Base-by-base conservation (phyloP, 1,140 invertebrate genomes). In the Seison nebaliae region DNA sequence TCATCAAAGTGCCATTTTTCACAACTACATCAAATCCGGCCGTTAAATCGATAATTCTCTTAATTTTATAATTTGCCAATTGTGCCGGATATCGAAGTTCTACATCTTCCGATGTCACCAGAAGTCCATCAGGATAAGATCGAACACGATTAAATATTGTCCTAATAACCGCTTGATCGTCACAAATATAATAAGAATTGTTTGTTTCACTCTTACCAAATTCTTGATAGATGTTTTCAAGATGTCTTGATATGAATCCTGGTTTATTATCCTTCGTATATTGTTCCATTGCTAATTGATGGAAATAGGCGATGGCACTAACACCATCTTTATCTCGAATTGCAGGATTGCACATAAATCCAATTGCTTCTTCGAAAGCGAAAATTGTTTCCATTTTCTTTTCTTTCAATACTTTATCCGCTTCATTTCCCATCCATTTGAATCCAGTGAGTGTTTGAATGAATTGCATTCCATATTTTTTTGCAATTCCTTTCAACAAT, bases 381-480 rank as follows among this genome's bases (percentile, higher is more conserved):
- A 94, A 84, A 26, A 96, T 52, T 1, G 93, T 74, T 1, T 57
- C 57, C n/a, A n/a, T n/a, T 49, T 79, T 74, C 3, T 66, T 30
- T 20, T 17, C 53, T 28, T 57, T 59, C 24, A 70, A 55, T 17
- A 86, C 52, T n/a, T 84, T 67, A 21, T 71, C 54, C 0, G 73
- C 65, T 57, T 67, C 69, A 53, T 93, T 96, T 51, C 78, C 86
- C 76, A 98, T 94, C 84, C 86, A 98, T 51, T 98, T 98, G 52
- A 98, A 98, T 1, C 91, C 69, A n/a, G 91, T 98, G 30, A 96
- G 62, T 0, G 88, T 96, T 62, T 96, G 83, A 57, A 74, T 47
- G 31, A 45, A 41, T 32, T 26, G 16, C 20, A 44, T 76, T 15
- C 78, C 81, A 55, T 86, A 74, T 12, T 62, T 65, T 28, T 69